Percentiles rank a stretch among this genome's conserved stretches.
These are phyloP conservation scores for Toxotes jaculatrix DNA, from an alignment of 2,113 vertebrate species.

Conservation along the genomic window DNA sequence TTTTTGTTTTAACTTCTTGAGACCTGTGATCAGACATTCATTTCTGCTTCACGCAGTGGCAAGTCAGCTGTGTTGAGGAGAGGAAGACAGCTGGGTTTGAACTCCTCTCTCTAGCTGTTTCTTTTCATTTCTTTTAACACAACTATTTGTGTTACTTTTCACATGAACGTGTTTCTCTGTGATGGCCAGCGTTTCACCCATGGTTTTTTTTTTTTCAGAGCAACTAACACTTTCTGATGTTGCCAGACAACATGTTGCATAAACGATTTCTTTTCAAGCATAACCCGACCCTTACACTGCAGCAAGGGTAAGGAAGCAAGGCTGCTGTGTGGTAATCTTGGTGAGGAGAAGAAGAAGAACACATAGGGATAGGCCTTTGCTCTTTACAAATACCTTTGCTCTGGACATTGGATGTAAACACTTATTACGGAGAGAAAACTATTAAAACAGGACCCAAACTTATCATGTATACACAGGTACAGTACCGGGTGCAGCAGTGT, in stretches of 20 bases:
- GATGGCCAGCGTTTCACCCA: background rate
- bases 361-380: too few relatives aligned
- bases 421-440: too few relatives aligned
- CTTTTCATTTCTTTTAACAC: background rate
- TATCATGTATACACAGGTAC: background rate
- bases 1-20: too few relatives aligned
- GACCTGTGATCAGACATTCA: too few relatives aligned
- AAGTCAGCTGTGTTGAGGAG: too few relatives aligned
- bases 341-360: too few relatives aligned
- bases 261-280: background rate
- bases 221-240: background rate
- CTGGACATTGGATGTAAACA: too few relatives aligned
- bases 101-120: too few relatives aligned
- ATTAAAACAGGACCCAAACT: background rate
- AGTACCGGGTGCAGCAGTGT: background rate
- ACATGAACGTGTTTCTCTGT: background rate
- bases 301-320: background rate
- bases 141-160: conserved; percentile 14
- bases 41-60: too few relatives aligned
- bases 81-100: too few relatives aligned
- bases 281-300: background rate
- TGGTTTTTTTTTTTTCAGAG: background rate
- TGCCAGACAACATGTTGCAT: background rate
- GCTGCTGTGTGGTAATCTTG: background rate
- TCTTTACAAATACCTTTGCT: too few relatives aligned